A percentile compares a stretch with the other conserved stretches of the same genome.
These are phyloP conservation scores for Drosophila nannoptera DNA, from an alignment of 1,140 invertebrate genomes.

Conservation along the genomic window DNA sequence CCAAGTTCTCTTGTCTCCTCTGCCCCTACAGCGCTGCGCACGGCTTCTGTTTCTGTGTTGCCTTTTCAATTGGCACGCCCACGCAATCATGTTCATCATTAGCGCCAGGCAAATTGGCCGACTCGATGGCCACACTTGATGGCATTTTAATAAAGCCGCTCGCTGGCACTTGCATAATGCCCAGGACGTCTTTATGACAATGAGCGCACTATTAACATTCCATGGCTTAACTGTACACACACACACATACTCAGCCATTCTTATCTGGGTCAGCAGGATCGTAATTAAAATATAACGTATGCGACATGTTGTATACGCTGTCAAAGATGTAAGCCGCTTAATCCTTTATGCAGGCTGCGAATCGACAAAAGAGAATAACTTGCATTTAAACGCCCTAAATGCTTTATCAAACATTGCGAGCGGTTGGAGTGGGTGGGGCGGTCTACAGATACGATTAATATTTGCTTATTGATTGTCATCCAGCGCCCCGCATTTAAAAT, in stretches of 20 bases:
- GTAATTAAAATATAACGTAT: constrained; percentile 69
- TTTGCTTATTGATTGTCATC: constrained; percentile 29
- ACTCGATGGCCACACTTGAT: constrained; percentile 28
- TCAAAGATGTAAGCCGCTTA: constrained; percentile 64
- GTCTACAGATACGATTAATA: constrained; percentile 27
- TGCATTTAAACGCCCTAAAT: constrained; percentile 52
- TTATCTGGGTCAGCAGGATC: constrained; percentile 31
- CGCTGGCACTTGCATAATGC: constrained; percentile 17
- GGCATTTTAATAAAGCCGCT: constrained; percentile 37
- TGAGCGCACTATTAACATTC: constrained; percentile 11
- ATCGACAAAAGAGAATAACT: constrained; percentile 48
- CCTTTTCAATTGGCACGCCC: constrained; percentile 30
- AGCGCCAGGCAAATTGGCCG: constrained; percentile 26
- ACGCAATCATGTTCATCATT: constrained; percentile 24
- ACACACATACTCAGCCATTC: neutral
- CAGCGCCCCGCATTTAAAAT: neutral
- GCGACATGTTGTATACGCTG: constrained; percentile 45
- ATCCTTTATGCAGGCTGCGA: constrained; percentile 23
- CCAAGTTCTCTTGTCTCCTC: neutral
- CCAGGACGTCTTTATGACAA: constrained; percentile 19
- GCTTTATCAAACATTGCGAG: constrained; percentile 9
- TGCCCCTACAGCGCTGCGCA: neutral
- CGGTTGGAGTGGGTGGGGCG: neutral
- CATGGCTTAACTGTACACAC: neutral
- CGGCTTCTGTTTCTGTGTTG: neutral